Evolutionary conservation across 1,140 invertebrate species (phyloP).

Genomic region (Tetranychus cinnabarinus): DNA sequence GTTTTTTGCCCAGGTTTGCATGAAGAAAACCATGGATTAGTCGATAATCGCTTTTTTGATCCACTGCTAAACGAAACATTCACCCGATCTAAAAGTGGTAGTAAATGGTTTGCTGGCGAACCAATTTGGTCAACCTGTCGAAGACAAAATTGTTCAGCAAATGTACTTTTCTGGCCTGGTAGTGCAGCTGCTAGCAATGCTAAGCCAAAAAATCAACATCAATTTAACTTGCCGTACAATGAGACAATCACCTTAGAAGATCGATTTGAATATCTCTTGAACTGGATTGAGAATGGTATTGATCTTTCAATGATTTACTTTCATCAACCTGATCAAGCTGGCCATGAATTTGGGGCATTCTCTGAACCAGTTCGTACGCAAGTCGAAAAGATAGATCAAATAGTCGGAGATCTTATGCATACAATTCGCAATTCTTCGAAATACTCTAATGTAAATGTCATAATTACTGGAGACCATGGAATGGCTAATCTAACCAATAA

Average conservation of each 20-base stretch:
- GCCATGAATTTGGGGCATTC: slow-evolving; percentile 7
- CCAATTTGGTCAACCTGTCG: neutral
- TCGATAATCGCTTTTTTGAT: neutral
- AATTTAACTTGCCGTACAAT: slow-evolving; percentile 1
- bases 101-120: neutral
- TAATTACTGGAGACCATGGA: slow-evolving; percentile 17
- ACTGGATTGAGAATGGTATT: slow-evolving; percentile 8
- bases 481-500: slow-evolving; percentile 9
- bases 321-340: slow-evolving; percentile 10
- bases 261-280: slow-evolving; percentile 8
- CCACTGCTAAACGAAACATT: neutral
- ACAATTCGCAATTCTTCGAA: slow-evolving; percentile 8
- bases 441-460: slow-evolving; percentile 12
- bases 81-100: neutral
- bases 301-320: slow-evolving; percentile 12
- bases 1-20: neutral
- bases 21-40: neutral
- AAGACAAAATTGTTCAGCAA: neutral
- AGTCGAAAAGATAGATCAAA: slow-evolving; percentile 8
- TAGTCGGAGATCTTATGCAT: slow-evolving; percentile 13
- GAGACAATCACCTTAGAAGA: neutral
- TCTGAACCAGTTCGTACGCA: neutral
- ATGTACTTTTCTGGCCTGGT: neutral
- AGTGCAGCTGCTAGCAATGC: too few species aligned
- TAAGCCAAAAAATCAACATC: neutral